Evolutionary conservation across 1,140 invertebrate genomes (phyloP), one percentile per base, ranked within the genome.

Genomic region (Neuroterus valhalla): DNA sequence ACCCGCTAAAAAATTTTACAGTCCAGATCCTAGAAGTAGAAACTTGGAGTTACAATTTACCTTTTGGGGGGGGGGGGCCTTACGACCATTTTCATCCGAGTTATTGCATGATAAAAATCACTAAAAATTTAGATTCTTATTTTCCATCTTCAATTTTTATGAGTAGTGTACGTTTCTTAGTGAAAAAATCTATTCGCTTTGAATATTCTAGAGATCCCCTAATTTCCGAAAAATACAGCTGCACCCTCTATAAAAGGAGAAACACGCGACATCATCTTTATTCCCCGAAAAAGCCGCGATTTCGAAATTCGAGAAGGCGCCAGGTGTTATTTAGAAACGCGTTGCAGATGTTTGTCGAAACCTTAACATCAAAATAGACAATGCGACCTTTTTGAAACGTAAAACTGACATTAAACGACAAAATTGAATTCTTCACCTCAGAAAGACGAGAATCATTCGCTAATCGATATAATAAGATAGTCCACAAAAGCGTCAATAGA

Each of bases 401-500:
- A 62, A 62, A 62, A 62, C 55, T 62, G 55, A 31, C 55, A 21
- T 55, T 55, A 55, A 23, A 52, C 12, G 55, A 14, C 19, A 62
- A 62, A 62, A 55, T 11, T 55, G 52, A 23, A 55, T 55, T 55
- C 31, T 38, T 5, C 31, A 38, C 31, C 31, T 38, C 21, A 55
- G 55, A 26, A 62, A 62, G 26, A 62, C n/a, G 55, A 62, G 55
- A 62, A 23, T 62, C 31, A 62, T 62, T 62, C 55, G 55, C n/a
- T 62, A 62, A 62, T 62, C 55, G 55, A 62, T 38, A 38, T 38
- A 62, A 62, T n/a, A 62, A 62, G 23, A 62, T 23, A 62, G 23
- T 62, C 15, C n/a, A 62, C 55, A 62, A 62, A 31, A 4, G 55
- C 2, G 6, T 38, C 14, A 62, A 62, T 62, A 62, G 55, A 62